Conservation (phyloP, 2,797 vertebrate genomes). For the Catamblyrhynchus diadema region DNA sequence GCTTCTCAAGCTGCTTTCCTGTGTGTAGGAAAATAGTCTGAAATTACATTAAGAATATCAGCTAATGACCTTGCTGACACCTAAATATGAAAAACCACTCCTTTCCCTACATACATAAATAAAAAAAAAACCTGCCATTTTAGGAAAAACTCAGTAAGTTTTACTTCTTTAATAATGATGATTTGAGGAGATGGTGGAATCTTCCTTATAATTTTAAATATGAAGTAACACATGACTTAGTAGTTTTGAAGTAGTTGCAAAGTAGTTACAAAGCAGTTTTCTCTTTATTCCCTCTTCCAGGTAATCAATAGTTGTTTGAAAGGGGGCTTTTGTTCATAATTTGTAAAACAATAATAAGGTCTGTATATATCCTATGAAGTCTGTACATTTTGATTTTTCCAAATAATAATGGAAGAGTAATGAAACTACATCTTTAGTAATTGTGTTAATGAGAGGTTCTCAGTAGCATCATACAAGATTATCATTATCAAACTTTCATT, state of each 20-base stretch:
- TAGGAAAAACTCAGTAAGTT: not conserved
- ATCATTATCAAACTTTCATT: not conserved
- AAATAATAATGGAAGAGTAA: not conserved
- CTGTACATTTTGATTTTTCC: not conserved
- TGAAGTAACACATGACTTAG: not conserved
- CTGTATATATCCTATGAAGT: not conserved
- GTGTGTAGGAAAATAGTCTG: not conserved
- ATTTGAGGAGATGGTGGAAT: not conserved
- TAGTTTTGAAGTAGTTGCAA: not conserved
- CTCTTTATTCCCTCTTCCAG: not conserved
- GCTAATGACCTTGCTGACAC: not conserved
- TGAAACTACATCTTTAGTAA: not conserved
- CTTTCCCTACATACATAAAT: not conserved
- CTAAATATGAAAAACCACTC: not conserved
- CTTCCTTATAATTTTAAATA: not conserved
- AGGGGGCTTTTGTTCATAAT: not conserved
- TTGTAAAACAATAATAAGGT: not conserved
- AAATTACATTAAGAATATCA: not conserved
- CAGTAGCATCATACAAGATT: not conserved
- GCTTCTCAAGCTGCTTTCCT: not conserved
- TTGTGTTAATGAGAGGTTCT: not conserved
- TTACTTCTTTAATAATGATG: not conserved
- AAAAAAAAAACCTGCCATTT: not conserved
- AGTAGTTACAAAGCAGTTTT: not conserved
- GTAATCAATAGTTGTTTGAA: not conserved